Evolutionary conservation across 1,140 invertebrate species (phyloP), one percentile per base, ranked within the genome.

Genomic region (Aleiodes sp.): DNA sequence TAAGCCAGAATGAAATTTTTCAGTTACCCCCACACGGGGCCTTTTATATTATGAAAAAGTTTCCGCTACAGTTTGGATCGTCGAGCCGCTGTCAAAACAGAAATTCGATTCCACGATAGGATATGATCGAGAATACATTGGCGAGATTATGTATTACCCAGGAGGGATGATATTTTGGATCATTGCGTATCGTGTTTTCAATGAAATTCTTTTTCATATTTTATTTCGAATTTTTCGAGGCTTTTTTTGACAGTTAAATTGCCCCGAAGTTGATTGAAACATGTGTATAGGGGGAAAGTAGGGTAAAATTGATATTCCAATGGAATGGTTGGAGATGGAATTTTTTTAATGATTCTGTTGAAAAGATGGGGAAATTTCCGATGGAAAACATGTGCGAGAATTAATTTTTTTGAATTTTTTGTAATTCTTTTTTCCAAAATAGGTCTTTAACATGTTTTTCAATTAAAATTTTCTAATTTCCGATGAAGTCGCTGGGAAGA

Each of bases 21-120:
- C 26, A 59, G 56, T 59, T 59, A 29, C 28, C 28, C 56, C n/a
- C 21, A 1, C 0, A 33, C 7, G 1, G 7, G 7, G 6, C 12
- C 12, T 41, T 41, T 41, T 41, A 2, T 41, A 10, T 16, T 41
- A 4, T 6, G 1, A 29, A 61, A 43, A 62, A 31, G 31, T 56
- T 35, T 33, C 4, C 19, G 19, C 29, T 4, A 43, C 70, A 69
- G 70, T 72, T 80, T 80, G 81, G 78, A 79, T 84, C 82, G 78
- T 46, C 77, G 73, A 70, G 65, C 76, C 74, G 77, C 81, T 84
- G 82, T 85, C 84, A 85, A 84, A 85, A 85, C 80, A 85, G 82
- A 80, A 85, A 85, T 77, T 71, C 78, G 82, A 85, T 70, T 73
- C 75, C 64, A 37, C 35, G 39, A 59, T 31, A 68, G 41, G 66